Base-by-base conservation (phyloP, 2,888 invertebrate genomes). In the Parelbella ahira region DNA sequence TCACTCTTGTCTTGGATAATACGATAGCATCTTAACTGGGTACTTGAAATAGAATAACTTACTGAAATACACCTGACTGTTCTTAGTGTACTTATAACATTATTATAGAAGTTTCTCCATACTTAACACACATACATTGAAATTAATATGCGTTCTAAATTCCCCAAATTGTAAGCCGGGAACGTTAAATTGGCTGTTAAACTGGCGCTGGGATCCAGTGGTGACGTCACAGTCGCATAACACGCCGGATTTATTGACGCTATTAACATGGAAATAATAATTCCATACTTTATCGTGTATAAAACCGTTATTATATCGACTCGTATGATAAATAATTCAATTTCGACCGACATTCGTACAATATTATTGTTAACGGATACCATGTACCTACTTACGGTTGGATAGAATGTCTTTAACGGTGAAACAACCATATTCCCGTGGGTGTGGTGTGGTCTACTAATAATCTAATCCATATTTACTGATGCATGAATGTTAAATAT, bases 191-290 rank as follows among this genome's bases (percentile, higher is more conserved):
- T 38, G 38, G 13, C 30, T 38, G 32, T 32, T 25, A 39, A 32
- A 20, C 32, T 3, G 21, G 18, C 52, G 50, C 59, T 58, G n/a
- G 25, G 34, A 45, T 45, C 70, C 74, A 75, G 58, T 64, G 8
- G 70, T 76, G 66, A 65, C 65, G 63, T 62, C 58, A 51, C 50
- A 58, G 54, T 32, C 60, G 60, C 55, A 61, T 73, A 58, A 69
- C 59, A 54, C 61, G 58, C 58, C 29, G 54, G 62, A 82, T 83
- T 83, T 82, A 83, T 81, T 57, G 75, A 45, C 43, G 71, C 78
- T 65, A 80, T 82, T 74, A 81, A 79, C 81, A 76, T 71, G 77
- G 66, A 73, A 77, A 82, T 80, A 78, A 80, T 81, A 77, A 79
- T 80, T 74, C 62, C 60, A 55, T 63, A 68, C 67, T 80, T 83